Evolutionary conservation across 2,113 vertebrate genomes (phyloP), one percentile per base, ranked within the genome.

Genomic region (Poecile atricapillus): DNA sequence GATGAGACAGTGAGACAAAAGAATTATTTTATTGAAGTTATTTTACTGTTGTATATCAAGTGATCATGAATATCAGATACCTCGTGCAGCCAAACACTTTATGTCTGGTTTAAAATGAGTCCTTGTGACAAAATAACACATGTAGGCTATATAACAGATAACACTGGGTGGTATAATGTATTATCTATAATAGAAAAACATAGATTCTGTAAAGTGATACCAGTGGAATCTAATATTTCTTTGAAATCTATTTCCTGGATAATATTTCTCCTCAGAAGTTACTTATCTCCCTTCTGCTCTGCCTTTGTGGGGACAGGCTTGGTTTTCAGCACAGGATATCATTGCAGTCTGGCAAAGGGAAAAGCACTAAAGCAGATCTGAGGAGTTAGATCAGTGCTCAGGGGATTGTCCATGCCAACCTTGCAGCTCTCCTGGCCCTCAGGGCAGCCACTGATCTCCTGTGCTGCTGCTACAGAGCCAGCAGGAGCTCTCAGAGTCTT

Each of bases 61-160:
- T 15, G 50, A 73, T 95, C 35, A 5, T 79, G 87, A 91, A 58
- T 93, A 92, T 83, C 75, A 83, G 92, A 27, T 62, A 23, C 15
- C 52, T 59, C 35, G 12, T 79, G 37, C 75, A 91, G 62, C 39
- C 75, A 63, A 49, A 25, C 74, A 73, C 47, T 95, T 94, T 80
- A 87, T 89, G 84, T 69, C 69, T 87, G 13, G 50, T 63, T 91
- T 77, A 69, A 95, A 94, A 83, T 67, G 63, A 89, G 67, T 74
- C 71, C 55, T 80, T 85, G 75, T 88, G 94, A 90, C 91, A 89
- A 95, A 93, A 62, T 73, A 96, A 90, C 82, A 93, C 67, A 31
- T 69, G 46, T 74, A 62, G 58, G 69, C 81, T 79, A 50, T 77
- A 27, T 59, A 92, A 56, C 31, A 80, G 85, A 93, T 94, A 95